Conservation (phyloP, 2,113 vertebrate species). For the Oryzias celebensis region DNA sequence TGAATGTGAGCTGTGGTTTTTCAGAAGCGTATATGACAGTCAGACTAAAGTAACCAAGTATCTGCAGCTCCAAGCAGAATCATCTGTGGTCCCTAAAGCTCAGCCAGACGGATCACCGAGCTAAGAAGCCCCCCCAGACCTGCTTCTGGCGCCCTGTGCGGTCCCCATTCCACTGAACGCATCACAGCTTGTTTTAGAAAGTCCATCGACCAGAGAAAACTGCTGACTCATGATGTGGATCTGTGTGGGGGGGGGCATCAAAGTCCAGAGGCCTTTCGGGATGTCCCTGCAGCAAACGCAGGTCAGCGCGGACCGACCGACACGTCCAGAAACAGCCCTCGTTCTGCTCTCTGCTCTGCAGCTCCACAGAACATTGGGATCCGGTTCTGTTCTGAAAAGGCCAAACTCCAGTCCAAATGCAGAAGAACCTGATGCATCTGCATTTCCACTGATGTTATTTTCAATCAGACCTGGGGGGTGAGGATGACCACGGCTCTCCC, state of each 20-base stretch:
- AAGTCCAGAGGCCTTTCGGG: slow-evolving; percentile 51
- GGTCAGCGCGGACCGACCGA: slow-evolving; percentile 31
- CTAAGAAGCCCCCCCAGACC: slow-evolving; percentile 29
- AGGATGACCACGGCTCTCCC: slow-evolving; percentile 33
- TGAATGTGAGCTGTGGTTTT: too few relatives aligned
- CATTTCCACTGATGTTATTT: slow-evolving; percentile 29
- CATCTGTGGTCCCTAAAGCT: too few relatives aligned
- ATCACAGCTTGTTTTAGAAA: slow-evolving; percentile 51
- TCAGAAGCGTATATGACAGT: too few relatives aligned
- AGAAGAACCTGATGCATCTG: slow-evolving; percentile 5
- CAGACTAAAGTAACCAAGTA: too few relatives aligned
- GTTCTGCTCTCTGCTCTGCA: slow-evolving; percentile 74
- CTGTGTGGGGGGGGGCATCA: slow-evolving; percentile 2
- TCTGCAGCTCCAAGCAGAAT: too few relatives aligned
- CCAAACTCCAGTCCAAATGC: slow-evolving; percentile 48
- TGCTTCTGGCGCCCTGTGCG: slow-evolving; percentile 71
- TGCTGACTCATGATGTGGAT: slow-evolving; percentile 56
- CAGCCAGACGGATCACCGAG: slow-evolving; percentile 21
- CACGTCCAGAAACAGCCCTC: neutral
- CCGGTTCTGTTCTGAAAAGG: slow-evolving; percentile 16
- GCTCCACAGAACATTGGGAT: slow-evolving; percentile 33
- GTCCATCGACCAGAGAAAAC: slow-evolving; percentile 55
- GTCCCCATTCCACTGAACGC: slow-evolving; percentile 61
- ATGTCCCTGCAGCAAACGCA: slow-evolving; percentile 54
- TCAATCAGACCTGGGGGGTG: slow-evolving; percentile 9